These are phyloP conservation scores for Mythimna albipuncta DNA, from an alignment of 2,888 invertebrate species.

Conservation along the genomic window DNA sequence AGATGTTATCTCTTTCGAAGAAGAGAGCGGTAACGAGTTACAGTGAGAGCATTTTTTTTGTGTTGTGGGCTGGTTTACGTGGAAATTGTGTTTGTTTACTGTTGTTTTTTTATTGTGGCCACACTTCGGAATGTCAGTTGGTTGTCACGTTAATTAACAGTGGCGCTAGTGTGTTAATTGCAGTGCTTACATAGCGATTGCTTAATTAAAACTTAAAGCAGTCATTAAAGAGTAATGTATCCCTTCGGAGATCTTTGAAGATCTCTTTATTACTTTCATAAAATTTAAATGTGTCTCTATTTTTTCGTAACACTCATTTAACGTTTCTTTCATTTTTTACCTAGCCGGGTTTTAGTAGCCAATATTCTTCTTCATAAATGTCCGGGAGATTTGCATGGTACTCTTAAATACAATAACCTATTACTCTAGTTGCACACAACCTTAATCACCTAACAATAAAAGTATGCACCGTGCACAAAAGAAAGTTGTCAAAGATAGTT, in stretches of 20 bases:
- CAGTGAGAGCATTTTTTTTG: constrained; percentile 74
- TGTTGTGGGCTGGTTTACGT: constrained; percentile 54
- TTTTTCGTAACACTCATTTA: neutral
- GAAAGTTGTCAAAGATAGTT: constrained; percentile 50
- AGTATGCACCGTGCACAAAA: constrained; percentile 19
- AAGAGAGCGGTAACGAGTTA: constrained; percentile 66
- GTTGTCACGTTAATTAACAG: constrained; percentile 44
- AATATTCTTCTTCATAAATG: neutral
- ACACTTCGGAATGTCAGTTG: constrained; percentile 48
- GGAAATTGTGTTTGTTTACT: constrained; percentile 56
- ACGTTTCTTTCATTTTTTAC: neutral
- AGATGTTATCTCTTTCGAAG: constrained; percentile 46
- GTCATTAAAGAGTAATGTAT: constrained; percentile 2
- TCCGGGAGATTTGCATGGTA: neutral
- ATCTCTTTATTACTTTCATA: neutral
- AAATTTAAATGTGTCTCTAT: neutral
- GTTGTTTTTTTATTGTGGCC: constrained; percentile 40
- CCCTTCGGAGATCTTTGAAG: neutral
- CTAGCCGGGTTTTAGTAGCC: neutral
- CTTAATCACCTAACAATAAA: constrained; percentile 25
- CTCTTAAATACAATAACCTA: constrained; percentile 31
- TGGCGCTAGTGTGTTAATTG: constrained; percentile 48
- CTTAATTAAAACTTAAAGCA: constrained; percentile 22
- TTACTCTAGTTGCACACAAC: constrained; percentile 25
- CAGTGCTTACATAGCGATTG: constrained; percentile 4